Evolutionary conservation across 2,797 vertebrate species (phyloP).

Genomic region (Sarcophilus harrisii): DNA sequence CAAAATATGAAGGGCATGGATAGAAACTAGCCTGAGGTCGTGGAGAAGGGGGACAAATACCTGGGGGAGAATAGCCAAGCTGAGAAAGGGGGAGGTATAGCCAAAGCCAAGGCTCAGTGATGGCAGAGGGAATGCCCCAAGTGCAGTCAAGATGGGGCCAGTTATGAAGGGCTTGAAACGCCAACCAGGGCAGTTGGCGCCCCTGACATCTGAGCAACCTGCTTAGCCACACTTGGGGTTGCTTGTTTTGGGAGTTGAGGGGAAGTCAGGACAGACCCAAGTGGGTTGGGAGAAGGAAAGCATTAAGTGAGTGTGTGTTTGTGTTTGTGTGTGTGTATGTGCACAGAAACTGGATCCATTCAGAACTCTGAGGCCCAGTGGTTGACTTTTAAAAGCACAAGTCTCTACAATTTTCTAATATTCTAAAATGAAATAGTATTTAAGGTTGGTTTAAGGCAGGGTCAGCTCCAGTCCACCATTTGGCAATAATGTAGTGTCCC

Average conservation of each 20-base stretch:
- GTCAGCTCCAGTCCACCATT: background rate
- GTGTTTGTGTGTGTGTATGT: too few species aligned
- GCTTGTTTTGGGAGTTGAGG: too few species aligned
- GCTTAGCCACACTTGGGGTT: too few species aligned
- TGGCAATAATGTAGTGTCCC: background rate
- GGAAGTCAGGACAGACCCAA: too few species aligned
- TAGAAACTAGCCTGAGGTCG: too few species aligned
- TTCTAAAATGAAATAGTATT: slow-evolving; percentile 1
- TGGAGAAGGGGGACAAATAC: background rate
- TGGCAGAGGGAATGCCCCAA: background rate
- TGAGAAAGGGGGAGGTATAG: background rate
- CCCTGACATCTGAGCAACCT: too few species aligned
- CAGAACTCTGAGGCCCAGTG: background rate
- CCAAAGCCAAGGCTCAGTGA: background rate
- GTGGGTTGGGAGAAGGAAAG: too few species aligned
- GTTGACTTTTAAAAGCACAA: background rate
- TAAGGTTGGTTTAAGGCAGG: background rate
- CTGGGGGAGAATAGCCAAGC: too few species aligned
- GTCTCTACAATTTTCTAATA: background rate
- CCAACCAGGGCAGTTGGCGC: background rate
- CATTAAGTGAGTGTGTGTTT: too few species aligned
- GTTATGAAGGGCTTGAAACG: background rate
- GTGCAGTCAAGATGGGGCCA: too few species aligned
- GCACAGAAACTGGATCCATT: background rate
- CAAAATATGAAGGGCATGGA: background rate